Percentiles rank a stretch among this genome's conserved stretches.
These are phyloP conservation scores for Remorina albescens DNA, from an alignment of 2,797 vertebrate genomes.

Conservation along the genomic window DNA sequence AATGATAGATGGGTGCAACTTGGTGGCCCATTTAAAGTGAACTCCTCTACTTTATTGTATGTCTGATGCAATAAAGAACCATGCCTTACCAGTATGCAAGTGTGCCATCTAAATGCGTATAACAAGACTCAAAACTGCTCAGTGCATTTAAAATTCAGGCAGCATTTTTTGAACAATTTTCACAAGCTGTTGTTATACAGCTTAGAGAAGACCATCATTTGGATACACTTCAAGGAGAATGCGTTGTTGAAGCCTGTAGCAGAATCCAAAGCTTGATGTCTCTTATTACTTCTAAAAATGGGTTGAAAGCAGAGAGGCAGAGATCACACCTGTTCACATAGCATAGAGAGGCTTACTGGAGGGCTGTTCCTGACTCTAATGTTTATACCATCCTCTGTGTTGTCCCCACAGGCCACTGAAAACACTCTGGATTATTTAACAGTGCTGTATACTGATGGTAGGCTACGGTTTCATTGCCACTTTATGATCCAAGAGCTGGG, in stretches of 20 bases:
- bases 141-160: slow-evolving; percentile 54
- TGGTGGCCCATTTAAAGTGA: slow-evolving; percentile 74
- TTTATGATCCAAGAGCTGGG: slow-evolving; percentile 70
- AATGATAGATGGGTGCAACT: slow-evolving; percentile 71
- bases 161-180: slow-evolving; percentile 39
- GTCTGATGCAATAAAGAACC: slow-evolving; percentile 53
- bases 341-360: slow-evolving; percentile 65
- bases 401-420: slow-evolving; percentile 73
- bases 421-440: slow-evolving; percentile 75
- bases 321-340: slow-evolving; percentile 78
- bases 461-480: slow-evolving; percentile 73
- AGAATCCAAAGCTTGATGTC: slow-evolving; percentile 58
- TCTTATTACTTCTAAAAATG: slow-evolving; percentile 69
- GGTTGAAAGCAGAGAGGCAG: slow-evolving; percentile 70
- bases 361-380: slow-evolving; percentile 74
- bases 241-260: slow-evolving; percentile 60
- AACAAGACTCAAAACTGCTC: slow-evolving; percentile 32
- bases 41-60: slow-evolving; percentile 54
- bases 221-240: slow-evolving; percentile 70
- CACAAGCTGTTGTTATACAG: slow-evolving; percentile 43
- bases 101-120: slow-evolving; percentile 17
- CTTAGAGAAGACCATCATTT: slow-evolving; percentile 57
- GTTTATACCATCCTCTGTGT: slow-evolving; percentile 69
- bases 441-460: slow-evolving; percentile 63
- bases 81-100: slow-evolving; percentile 30